Conservation (phyloP, 1,140 invertebrate species). For the Caerostris extrusa region DNA sequence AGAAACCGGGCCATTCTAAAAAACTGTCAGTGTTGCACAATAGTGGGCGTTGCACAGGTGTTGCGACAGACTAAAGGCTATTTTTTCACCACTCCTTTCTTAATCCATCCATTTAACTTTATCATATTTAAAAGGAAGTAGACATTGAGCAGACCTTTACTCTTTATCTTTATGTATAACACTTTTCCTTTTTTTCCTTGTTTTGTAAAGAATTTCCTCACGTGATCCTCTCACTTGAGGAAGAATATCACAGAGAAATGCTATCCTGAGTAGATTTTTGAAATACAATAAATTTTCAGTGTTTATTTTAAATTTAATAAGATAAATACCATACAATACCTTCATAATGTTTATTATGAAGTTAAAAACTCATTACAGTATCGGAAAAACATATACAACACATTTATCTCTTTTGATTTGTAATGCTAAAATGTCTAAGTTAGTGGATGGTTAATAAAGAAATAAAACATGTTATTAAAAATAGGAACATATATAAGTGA, state of each 20-base stretch:
- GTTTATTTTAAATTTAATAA: no score
- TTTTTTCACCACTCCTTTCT: constrained; percentile 12
- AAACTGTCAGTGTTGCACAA: background rate
- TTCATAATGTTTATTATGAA: no score
- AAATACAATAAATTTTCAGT: no score
- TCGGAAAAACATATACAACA: no score
- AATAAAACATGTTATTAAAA: no score
- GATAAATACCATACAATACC: no score
- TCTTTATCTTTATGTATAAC: background rate
- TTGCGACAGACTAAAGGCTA: background rate
- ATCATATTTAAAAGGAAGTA: constrained; percentile 30
- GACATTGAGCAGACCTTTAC: background rate
- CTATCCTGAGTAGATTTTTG: no score
- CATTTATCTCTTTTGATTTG: no score
- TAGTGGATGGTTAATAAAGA: no score
- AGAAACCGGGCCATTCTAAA: background rate
- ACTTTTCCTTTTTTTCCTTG: constrained; percentile 18
- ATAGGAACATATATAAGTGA: no score
- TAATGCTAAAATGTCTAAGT: no score
- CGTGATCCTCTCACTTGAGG: background rate
- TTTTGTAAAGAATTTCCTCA: background rate
- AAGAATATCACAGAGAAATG: background rate
- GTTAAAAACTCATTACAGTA: no score
- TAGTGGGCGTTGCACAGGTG: background rate
- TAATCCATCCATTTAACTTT: constrained; percentile 5